Evolutionary conservation across 1,140 invertebrate species (phyloP).

Genomic region (Drosophila carrolli): DNA sequence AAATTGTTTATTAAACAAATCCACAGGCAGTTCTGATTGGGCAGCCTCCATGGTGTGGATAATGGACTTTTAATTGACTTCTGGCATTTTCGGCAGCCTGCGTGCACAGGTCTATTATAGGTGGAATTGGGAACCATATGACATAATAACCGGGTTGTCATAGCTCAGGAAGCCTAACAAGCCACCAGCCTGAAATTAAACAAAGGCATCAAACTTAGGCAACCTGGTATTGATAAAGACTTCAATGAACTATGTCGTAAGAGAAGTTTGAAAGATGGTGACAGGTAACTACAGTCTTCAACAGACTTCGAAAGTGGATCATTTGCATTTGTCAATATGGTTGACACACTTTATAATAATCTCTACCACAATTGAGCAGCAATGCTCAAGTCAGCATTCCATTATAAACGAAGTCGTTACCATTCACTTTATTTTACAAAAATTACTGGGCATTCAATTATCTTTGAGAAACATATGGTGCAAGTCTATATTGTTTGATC

Average conservation of each 20-base stretch:
- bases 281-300: background rate
- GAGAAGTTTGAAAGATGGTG: background rate
- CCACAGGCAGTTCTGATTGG: slow-evolving; percentile 30
- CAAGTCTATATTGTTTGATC: no score
- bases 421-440: slow-evolving; percentile 36
- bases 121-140: slow-evolving; percentile 33
- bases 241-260: slow-evolving; percentile 8
- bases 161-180: slow-evolving; percentile 35
- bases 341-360: slow-evolving; percentile 21
- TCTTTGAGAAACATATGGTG: slow-evolving; percentile 9
- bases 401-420: slow-evolving; percentile 29
- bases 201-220: background rate
- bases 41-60: slow-evolving; percentile 41
- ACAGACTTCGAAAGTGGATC: slow-evolving; percentile 13
- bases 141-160: slow-evolving; percentile 39
- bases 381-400: slow-evolving; percentile 34
- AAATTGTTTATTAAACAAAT: slow-evolving; percentile 80
- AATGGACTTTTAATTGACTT: slow-evolving; percentile 73
- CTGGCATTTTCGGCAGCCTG: slow-evolving; percentile 47
- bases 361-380: background rate
- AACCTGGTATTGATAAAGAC: slow-evolving; percentile 17
- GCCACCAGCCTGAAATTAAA: background rate
- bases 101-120: slow-evolving; percentile 34
- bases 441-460: slow-evolving; percentile 7
- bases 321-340: slow-evolving; percentile 25